These are phyloP conservation scores for Astatoreochromis straeleni DNA, from an alignment of 2,113 vertebrate genomes.

Conservation along the genomic window DNA sequence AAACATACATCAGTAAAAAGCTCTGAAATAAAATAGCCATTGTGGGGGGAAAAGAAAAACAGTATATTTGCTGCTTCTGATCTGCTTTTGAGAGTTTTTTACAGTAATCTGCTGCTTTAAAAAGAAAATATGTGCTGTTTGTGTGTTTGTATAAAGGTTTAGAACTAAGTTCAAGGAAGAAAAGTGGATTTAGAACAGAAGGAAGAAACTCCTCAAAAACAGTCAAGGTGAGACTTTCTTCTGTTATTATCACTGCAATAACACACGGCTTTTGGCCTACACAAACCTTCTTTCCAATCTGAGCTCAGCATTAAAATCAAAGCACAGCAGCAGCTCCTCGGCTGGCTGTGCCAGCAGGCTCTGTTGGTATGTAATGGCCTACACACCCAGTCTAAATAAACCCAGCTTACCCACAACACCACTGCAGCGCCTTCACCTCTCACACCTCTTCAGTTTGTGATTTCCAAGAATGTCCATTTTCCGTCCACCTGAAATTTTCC, in stretches of 20 bases:
- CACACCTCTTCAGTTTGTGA: conserved; percentile 44
- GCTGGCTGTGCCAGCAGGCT: background rate
- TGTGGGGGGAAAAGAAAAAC: background rate
- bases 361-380: conserved; percentile 17
- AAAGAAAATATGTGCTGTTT: background rate
- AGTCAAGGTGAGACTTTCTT: background rate
- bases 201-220: background rate
- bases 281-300: background rate
- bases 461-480: conserved; percentile 53
- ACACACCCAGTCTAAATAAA: conserved; percentile 55
- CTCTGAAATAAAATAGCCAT: background rate
- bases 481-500: conserved; percentile 28
- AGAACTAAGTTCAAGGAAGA: background rate
- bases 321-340: background rate
- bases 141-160: background rate
- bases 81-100: background rate
- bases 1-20: background rate
- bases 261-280: background rate
- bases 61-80: background rate
- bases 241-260: background rate
- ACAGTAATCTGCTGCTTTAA: background rate
- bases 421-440: background rate
- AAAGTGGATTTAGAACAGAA: background rate
- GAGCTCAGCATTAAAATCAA: background rate
- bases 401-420: conserved; percentile 36